Evolutionary conservation across 1,140 invertebrate genomes (phyloP).

Genomic region (Himalopsyche phryganea): DNA sequence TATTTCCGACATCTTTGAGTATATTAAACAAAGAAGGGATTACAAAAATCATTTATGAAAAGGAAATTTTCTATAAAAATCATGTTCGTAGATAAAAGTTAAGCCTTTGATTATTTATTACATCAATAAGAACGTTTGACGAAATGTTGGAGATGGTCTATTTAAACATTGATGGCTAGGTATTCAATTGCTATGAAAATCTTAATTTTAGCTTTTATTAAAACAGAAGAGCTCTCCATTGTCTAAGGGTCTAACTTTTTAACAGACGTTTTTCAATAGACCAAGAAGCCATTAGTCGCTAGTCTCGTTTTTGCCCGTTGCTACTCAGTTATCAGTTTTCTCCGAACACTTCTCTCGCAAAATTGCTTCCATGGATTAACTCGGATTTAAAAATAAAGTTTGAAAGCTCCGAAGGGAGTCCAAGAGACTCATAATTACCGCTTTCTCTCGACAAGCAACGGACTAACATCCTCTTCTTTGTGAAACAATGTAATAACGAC

Average conservation of each 20-base stretch:
- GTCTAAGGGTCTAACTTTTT: constrained; percentile 6
- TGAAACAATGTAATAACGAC: constrained; percentile 33
- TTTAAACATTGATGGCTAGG: no score
- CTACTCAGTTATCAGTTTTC: constrained; percentile 17
- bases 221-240: constrained; percentile 15
- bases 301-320: not conserved
- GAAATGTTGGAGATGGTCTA: no score
- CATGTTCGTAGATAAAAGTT: no score
- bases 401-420: constrained; percentile 17
- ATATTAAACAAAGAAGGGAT: no score
- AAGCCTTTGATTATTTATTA: no score
- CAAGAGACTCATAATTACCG: constrained; percentile 27
- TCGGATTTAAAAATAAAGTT: constrained; percentile 35
- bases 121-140: no score
- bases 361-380: constrained; percentile 30
- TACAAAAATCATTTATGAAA: no score
- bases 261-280: constrained; percentile 21
- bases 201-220: constrained; percentile 5
- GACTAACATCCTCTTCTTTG: constrained; percentile 32
- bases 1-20: no score
- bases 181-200: no score
- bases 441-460: constrained; percentile 13
- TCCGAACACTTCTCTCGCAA: constrained; percentile 16
- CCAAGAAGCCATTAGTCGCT: constrained; percentile 16
- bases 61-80: no score